Percentiles rank a stretch among this genome's conserved stretches.
Conservation (phyloP, 2,888 invertebrate species). For the Bruchidius siliquastri region DNA sequence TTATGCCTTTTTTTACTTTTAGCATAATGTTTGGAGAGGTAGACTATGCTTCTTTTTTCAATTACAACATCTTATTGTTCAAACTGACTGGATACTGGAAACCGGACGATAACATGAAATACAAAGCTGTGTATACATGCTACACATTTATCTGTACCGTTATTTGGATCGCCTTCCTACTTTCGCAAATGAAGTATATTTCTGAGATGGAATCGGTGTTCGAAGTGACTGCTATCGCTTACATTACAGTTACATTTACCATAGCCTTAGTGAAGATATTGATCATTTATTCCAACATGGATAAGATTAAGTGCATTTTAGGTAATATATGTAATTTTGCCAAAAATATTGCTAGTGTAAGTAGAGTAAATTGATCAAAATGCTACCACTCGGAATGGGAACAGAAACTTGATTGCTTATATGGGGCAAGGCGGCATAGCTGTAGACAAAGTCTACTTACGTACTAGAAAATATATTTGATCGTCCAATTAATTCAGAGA, state of each 20-base stretch:
- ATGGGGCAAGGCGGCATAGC: too few relatives aligned
- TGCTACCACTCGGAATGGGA: too few relatives aligned
- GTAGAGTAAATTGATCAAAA: too few relatives aligned
- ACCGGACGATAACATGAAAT: conserved; percentile 10
- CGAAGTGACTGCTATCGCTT: conserved; percentile 9
- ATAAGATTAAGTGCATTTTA: conserved; percentile 7
- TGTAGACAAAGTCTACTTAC: too few relatives aligned
- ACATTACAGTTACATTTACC: conserved; percentile 8
- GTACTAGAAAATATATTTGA: too few relatives aligned
- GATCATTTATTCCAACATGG: conserved; percentile 9
- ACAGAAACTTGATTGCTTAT: too few relatives aligned
- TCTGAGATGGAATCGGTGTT: conserved; percentile 1
- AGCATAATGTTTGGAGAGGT: neutral
- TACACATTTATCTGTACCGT: conserved; percentile 9
- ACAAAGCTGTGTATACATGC: conserved; percentile 6
- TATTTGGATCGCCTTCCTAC: conserved; percentile 7
- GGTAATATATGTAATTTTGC: neutral
- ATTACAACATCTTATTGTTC: neutral
- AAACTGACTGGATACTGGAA: conserved; percentile 11
- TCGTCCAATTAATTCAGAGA: too few relatives aligned
- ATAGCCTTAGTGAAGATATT: conserved; percentile 10
- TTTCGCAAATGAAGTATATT: conserved; percentile 5
- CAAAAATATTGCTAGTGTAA: too few relatives aligned
- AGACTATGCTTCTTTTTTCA: neutral
- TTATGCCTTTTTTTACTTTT: neutral